Evolutionary conservation across 2,797 vertebrate genomes (phyloP).

Genomic region (Urophycis tenuis): DNA sequence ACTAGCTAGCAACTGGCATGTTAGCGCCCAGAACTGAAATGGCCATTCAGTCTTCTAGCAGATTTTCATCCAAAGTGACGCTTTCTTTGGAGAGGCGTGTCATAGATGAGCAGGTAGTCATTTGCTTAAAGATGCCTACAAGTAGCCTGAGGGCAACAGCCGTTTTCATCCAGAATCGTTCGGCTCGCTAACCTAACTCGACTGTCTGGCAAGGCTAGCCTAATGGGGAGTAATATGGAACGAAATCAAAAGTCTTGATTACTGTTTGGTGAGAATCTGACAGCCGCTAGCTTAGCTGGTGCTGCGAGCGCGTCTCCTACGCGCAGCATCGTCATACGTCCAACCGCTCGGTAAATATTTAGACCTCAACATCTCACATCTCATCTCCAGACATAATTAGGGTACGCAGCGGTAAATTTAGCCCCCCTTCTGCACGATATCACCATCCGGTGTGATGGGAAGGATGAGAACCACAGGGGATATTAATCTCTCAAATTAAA

Average conservation of each 20-base stretch:
- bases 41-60: background rate
- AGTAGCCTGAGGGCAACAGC: background rate
- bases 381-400: slow-evolving; percentile 6
- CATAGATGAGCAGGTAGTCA: background rate
- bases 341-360: slow-evolving; percentile 10
- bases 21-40: background rate
- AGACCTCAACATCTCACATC: slow-evolving; percentile 2
- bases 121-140: background rate
- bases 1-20: background rate
- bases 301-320: background rate
- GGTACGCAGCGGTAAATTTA: slow-evolving; percentile 1
- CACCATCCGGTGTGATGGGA: background rate
- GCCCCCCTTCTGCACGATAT: background rate
- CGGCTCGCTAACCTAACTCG: background rate
- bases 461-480: slow-evolving; percentile 1
- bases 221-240: background rate
- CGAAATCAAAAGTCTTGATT: background rate
- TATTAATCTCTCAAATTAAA: background rate
- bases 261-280: background rate
- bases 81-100: background rate
- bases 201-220: background rate
- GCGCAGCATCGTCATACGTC: background rate
- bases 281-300: background rate
- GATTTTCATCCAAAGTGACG: background rate
- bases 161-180: background rate